phyloP scores from a whole-genome alignment of 2,888 invertebrate genomes.

The Ormyrus labotus region DNA sequence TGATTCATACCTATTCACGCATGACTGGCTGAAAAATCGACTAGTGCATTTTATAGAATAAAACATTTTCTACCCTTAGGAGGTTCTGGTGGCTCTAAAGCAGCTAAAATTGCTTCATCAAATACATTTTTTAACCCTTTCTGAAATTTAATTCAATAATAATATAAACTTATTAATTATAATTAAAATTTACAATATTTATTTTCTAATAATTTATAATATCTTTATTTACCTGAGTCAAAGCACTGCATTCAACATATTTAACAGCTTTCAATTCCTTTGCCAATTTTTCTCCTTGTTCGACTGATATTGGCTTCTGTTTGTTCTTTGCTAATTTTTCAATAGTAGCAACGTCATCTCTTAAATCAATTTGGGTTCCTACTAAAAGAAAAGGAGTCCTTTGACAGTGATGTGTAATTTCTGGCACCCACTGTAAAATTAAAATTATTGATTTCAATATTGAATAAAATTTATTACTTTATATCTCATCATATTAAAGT shows the following conservation, averaged over 20 bases:
- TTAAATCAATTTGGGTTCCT: constrained; percentile 98
- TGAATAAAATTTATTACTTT: too few relatives aligned
- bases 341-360: constrained; percentile 95
- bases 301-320: constrained; percentile 97
- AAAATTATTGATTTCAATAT: constrained; percentile 11
- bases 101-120: constrained; percentile 98
- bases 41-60: constrained; percentile 80
- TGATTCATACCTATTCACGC: constrained; percentile 47
- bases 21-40: constrained; percentile 55
- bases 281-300: constrained; percentile 97
- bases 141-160: constrained; percentile 75
- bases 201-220: neutral
- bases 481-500: neutral
- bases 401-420: constrained; percentile 99
- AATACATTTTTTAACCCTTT: constrained; percentile 99
- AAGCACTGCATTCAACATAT: constrained; percentile 99
- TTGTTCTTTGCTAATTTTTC: constrained; percentile 99
- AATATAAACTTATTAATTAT: constrained; percentile 21
- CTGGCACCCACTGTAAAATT: constrained; percentile 94
- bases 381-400: constrained; percentile 98
- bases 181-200: neutral
- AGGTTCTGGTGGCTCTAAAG: constrained; percentile 97
- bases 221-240: constrained; percentile 86
- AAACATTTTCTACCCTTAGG: constrained; percentile 93
- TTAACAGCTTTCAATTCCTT: constrained; percentile 98